Evolutionary conservation across 2,113 vertebrate genomes (phyloP), one percentile per base, ranked within the genome.

Genomic region (Xiphias gladius): DNA sequence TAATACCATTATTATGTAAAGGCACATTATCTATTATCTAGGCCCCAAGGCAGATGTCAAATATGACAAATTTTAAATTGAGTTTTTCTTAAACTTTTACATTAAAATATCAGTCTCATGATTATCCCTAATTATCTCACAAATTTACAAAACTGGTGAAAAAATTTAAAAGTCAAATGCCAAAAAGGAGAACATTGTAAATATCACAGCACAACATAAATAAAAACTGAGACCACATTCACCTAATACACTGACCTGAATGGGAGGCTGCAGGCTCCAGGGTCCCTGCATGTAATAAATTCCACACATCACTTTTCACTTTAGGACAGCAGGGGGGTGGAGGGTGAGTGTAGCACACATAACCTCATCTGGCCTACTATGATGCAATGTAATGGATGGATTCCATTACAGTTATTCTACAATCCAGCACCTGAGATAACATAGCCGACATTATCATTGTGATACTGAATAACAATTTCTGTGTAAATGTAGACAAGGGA

Each of bases 271-370:
- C 48, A 22, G n/a, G 17, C 68, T 77, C n/a, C 68, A 39, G 35
- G 54, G 68, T 79, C 73, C 66, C 50, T 24, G 26, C 35, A n/a
- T 57, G 65, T 13, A 35, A 62, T 43, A 57, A 55, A 79, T n/a
- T 71, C 67, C 10, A 63, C 79, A 69, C 76, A 79, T 80, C 70
- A 61, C 74, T 76, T 70, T 70, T 76, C 57, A 67, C 63, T 65
- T 84, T 28, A 59, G 50, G 35, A 35, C 30, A 67, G 52, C 11
- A 14, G 24, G 22, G n/a, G 12, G 63, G 41, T 13, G 75, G 22
- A 16, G 50, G 67, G 26, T 39, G 55, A 59, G 7, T n/a, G 7
- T 28, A 28, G 5, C 32, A 39, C 71, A 70, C 35, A 54, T 73
- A 55, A 54, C 35, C 22, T 62, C n/a, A 72, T 75, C 68, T 22